Evolutionary conservation across 2,797 vertebrate genomes (phyloP), one percentile per base, ranked within the genome.

Genomic region (Crenuchus spilurus): DNA sequence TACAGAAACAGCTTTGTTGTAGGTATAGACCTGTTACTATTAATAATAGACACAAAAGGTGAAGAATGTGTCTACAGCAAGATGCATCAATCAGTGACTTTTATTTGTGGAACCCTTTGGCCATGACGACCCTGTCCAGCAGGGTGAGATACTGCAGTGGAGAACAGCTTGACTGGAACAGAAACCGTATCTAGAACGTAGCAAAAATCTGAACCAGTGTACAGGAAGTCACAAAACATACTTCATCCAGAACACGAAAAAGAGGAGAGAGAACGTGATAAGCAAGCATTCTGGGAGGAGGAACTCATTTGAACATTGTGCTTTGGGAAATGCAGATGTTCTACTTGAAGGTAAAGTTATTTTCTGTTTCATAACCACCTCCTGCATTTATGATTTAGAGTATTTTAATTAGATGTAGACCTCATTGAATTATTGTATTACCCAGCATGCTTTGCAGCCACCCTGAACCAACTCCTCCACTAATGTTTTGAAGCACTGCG

Each of bases 401-500:
- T 61, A 28, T 18, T 49, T 28, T 1, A 62, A 8, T 13, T 16
- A 62, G 22, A 62, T 58, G 18, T 37, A 28, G 16, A 9, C n/a
- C 20, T 64, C 26, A 46, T 1, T 63, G 68, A 79, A 61, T 57
- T 44, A 30, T 35, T 64, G 33, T 58, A 70, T 3, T 37, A 13
- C 70, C 72, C 64, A 48, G 72, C 74, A 70, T 54, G 62, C 37
- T 65, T 55, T n/a, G 13, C 0, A 7, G 28, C 54, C 41, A 64
- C 72, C 33, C 46, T 58, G 62, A 20, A 70, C 22, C 16, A 0
- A 60, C 72, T 11, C 49, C 30, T 54, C 58, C 42, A 44, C 83
- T 86, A 84, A 81, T 87, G 87, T 81, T 80, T 82, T 76, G 66
- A 84, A 87, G 87, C 83, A 86, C 86, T 84, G 85, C 83, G 84